Conservation (phyloP, 2,797 vertebrate species). For the Sebastiscus tertius region DNA sequence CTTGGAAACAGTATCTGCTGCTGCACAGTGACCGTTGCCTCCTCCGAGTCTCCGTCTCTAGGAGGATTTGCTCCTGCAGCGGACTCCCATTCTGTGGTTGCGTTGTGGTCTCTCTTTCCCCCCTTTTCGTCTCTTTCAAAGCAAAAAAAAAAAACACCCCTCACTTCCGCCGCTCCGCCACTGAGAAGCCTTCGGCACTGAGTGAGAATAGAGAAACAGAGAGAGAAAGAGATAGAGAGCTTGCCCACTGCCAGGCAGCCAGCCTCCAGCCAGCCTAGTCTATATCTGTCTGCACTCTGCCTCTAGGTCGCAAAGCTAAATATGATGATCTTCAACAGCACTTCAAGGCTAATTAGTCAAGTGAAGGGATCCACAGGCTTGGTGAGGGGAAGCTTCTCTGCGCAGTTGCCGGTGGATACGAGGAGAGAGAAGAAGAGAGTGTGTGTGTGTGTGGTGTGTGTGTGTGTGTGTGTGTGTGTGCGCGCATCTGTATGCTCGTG, state of each 20-base stretch:
- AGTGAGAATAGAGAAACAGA: slow-evolving; percentile 52
- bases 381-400: slow-evolving; percentile 51
- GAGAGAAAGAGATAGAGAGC: slow-evolving; percentile 35
- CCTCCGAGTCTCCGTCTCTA: slow-evolving; percentile 48
- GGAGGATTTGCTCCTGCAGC: slow-evolving; percentile 58
- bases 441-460: not conserved
- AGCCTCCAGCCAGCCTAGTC: slow-evolving; percentile 64
- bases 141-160: slow-evolving; percentile 52
- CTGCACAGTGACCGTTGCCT: slow-evolving; percentile 46
- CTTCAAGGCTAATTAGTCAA: slow-evolving; percentile 80
- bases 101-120: slow-evolving; percentile 40
- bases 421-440: slow-evolving; percentile 13
- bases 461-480: not conserved
- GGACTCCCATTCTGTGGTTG: slow-evolving; percentile 61
- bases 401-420: slow-evolving; percentile 58
- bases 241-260: slow-evolving; percentile 57
- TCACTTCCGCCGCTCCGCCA: slow-evolving; percentile 65
- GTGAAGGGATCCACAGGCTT: slow-evolving; percentile 70
- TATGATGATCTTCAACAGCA: slow-evolving; percentile 76
- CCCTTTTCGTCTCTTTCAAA: slow-evolving; percentile 59
- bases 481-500: slow-evolving; percentile 41
- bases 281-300: slow-evolving; percentile 69
- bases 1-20: slow-evolving; percentile 22
- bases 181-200: slow-evolving; percentile 60
- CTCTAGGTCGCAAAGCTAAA: slow-evolving; percentile 70